phyloP scores from a whole-genome alignment of 1,140 invertebrate species.

The Potamilus streckersoni region DNA sequence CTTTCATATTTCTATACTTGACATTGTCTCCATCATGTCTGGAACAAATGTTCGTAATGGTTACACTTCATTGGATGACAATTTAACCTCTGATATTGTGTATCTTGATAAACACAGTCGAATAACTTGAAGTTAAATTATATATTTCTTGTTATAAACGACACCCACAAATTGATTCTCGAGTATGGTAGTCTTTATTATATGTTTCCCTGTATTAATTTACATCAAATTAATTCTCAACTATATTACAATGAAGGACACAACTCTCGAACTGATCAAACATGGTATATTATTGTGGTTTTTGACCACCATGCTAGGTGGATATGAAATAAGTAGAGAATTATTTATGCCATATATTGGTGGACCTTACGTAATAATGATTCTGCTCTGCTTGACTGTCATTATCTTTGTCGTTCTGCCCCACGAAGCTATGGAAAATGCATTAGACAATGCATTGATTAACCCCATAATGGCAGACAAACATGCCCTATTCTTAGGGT shows the following conservation, averaged over 20 bases:
- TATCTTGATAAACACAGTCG: conserved; percentile 1
- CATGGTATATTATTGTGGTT: conserved; percentile 10
- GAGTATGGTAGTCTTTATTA: background rate
- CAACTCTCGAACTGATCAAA: background rate
- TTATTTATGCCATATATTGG: conserved; percentile 11
- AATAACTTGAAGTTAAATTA: background rate
- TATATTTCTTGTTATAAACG: background rate
- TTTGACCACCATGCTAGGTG: conserved; percentile 12
- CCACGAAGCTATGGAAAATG: background rate
- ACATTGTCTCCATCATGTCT: background rate
- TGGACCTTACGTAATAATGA: conserved; percentile 2
- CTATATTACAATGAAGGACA: background rate
- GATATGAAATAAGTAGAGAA: conserved; percentile 10
- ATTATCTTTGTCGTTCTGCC: conserved; percentile 1
- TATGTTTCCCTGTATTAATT: background rate
- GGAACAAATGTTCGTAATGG: background rate
- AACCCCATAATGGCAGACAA: background rate
- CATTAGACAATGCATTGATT: background rate
- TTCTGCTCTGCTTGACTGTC: background rate
- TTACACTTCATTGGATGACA: background rate
- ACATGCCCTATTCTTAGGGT: background rate
- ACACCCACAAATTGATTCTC: background rate
- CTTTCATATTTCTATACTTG: conserved; percentile 7
- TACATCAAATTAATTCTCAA: conserved; percentile 1
- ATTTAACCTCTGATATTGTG: background rate